phyloP scores from a whole-genome alignment of 2,797 vertebrate genomes.

The Phoeniculus purpureus region DNA sequence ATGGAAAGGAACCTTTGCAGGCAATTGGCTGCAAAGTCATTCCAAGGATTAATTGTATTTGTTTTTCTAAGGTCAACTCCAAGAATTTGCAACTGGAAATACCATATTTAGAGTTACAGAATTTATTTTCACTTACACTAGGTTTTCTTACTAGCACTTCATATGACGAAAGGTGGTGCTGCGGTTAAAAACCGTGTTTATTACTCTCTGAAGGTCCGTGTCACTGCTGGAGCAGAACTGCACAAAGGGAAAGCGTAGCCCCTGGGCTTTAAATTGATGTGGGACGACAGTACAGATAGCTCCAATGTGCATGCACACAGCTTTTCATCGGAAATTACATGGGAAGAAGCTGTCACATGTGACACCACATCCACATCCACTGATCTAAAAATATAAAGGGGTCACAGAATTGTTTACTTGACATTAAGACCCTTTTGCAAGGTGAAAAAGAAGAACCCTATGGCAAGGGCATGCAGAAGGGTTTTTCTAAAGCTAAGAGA shows the following conservation, averaged over 20 bases:
- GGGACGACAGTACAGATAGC: neutral
- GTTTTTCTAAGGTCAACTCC: neutral
- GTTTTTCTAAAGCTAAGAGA: neutral
- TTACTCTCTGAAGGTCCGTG: neutral
- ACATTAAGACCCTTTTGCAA: neutral
- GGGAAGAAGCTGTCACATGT: neutral
- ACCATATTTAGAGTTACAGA: neutral
- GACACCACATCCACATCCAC: neutral
- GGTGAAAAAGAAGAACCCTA: neutral
- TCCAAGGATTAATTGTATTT: neutral
- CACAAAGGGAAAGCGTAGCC: fast-evolving
- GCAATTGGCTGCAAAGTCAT: neutral
- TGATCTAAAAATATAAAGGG: neutral
- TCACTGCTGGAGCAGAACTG: neutral
- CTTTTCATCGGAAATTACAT: neutral
- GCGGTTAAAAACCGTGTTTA: neutral
- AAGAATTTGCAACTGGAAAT: neutral
- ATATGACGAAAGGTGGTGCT: neutral
- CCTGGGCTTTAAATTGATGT: neutral
- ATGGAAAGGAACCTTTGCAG: neutral
- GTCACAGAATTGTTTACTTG: neutral
- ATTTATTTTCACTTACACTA: neutral
- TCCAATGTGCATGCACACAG: neutral
- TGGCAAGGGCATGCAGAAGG: neutral
- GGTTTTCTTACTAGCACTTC: neutral